Percentiles rank a stretch among this genome's conserved stretches.
These are phyloP conservation scores for Onthophagus taurus DNA, from an alignment of 1,140 invertebrate genomes.

Conservation along the genomic window DNA sequence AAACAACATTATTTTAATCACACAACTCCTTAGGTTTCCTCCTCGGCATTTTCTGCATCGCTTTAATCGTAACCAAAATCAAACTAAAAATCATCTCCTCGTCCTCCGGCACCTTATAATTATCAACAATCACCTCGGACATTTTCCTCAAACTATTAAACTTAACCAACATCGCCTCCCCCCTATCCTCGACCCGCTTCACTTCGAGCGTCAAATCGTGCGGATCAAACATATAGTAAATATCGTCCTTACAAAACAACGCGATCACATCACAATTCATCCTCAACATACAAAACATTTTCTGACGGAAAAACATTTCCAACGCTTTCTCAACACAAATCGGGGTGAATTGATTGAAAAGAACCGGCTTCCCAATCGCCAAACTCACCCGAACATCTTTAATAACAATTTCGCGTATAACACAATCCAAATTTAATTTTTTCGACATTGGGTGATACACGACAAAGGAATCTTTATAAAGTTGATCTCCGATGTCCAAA, in stretches of 20 bases:
- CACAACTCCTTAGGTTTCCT: too few relatives aligned
- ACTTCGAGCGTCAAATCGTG: slow-evolving; percentile 26
- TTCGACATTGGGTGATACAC: slow-evolving; percentile 23
- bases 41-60: slow-evolving; percentile 1
- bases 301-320: slow-evolving; percentile 27
- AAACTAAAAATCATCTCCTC: neutral
- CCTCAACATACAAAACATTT: slow-evolving; percentile 28
- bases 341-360: slow-evolving; percentile 18
- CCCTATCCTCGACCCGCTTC: neutral
- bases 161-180: slow-evolving; percentile 3
- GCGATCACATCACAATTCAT: slow-evolving; percentile 21
- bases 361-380: slow-evolving; percentile 27
- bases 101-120: neutral
- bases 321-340: slow-evolving; percentile 18
- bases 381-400: slow-evolving; percentile 23
- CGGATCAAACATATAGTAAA: slow-evolving; percentile 33
- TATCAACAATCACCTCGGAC: neutral
- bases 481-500: slow-evolving; percentile 30
- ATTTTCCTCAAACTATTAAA: slow-evolving; percentile 3
- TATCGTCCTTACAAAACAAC: slow-evolving; percentile 27
- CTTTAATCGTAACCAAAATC: slow-evolving; percentile 7
- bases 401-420: slow-evolving; percentile 14
- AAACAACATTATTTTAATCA: too few relatives aligned
- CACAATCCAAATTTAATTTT: slow-evolving; percentile 14
- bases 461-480: slow-evolving; percentile 35